phyloP scores from a whole-genome alignment of 1,140 invertebrate species.

The Anoplolepis gracilipes region DNA sequence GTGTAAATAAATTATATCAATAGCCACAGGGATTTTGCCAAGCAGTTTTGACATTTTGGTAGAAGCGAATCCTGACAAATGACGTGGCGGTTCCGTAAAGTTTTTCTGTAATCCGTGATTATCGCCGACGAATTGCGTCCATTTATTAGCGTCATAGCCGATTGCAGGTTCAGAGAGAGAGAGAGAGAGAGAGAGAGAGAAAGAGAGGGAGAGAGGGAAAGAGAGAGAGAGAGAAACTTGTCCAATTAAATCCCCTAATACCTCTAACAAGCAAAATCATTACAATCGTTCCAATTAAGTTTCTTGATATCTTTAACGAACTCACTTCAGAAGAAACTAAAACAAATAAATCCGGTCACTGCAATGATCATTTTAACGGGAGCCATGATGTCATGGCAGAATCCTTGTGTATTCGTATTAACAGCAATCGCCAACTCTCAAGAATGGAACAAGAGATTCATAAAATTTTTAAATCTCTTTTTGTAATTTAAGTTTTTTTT shows the following conservation, averaged over 20 bases:
- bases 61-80: neutral
- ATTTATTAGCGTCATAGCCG: constrained; percentile 48
- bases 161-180: too few relatives aligned
- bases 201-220: too few relatives aligned
- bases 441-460: neutral
- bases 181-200: too few relatives aligned
- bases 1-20: neutral
- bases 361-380: neutral
- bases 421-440: neutral
- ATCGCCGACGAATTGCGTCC: constrained; percentile 23
- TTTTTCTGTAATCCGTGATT: constrained; percentile 46
- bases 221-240: too few relatives aligned
- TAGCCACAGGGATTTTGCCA: neutral
- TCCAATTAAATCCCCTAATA: constrained; percentile 57
- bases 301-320: constrained; percentile 36
- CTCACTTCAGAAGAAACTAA: neutral
- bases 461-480: too few relatives aligned
- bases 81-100: neutral
- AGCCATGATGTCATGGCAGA: neutral
- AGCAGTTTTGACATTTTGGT: constrained; percentile 3
- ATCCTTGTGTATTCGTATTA: too few relatives aligned
- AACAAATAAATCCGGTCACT: constrained; percentile 18
- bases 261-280: constrained; percentile 61
- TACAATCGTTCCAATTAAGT: constrained; percentile 51
- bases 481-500: too few relatives aligned